Conservation (phyloP, 2,113 vertebrate genomes). For the Passer domesticus region DNA sequence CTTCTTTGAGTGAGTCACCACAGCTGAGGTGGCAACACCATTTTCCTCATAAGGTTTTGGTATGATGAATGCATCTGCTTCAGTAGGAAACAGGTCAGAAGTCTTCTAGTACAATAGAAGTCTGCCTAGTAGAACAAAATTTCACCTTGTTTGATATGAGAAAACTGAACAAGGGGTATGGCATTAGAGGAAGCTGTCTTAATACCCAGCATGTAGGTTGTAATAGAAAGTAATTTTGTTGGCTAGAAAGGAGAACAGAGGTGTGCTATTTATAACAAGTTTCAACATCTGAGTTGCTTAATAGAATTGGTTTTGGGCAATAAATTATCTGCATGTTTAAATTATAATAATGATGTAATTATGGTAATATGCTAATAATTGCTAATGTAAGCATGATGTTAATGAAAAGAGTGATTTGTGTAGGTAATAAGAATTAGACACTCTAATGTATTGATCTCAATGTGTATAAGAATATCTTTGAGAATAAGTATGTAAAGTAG, state of each 20-base stretch:
- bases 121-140: background rate
- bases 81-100: background rate
- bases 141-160: background rate
- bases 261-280: background rate
- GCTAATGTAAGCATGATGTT: conserved; percentile 28
- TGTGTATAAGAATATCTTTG: background rate
- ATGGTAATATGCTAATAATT: conserved; percentile 48
- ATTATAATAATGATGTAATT: conserved; percentile 40
- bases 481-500: conserved; percentile 21
- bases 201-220: background rate
- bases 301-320: background rate
- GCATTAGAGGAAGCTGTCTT: background rate
- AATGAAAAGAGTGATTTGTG: conserved; percentile 56
- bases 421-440: conserved; percentile 53
- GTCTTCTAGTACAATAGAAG: background rate
- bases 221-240: background rate
- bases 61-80: background rate
- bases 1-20: background rate
- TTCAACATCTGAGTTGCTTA: background rate
- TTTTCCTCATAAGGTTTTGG: background rate
- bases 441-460: conserved; percentile 27
- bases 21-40: background rate
- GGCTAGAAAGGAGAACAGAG: background rate
- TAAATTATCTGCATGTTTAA: conserved; percentile 22
- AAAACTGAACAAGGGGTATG: background rate